Percentiles rank a stretch among this genome's conserved stretches.
phyloP scores from a whole-genome alignment of 2,888 invertebrate genomes.

The Ceraclea dissimilis region DNA sequence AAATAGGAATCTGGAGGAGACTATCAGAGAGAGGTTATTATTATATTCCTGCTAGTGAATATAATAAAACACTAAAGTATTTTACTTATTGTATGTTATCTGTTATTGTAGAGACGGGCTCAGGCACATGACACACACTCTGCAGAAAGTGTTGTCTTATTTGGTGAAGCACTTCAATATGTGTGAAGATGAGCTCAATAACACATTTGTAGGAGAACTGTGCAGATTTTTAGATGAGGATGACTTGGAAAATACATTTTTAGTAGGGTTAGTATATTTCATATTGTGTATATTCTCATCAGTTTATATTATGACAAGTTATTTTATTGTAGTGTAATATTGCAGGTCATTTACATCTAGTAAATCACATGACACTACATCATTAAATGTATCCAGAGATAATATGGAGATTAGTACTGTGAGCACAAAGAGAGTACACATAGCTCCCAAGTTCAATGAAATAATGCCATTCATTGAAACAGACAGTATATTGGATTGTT shows the following conservation, averaged over 20 bases:
- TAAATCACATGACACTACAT: conserved; percentile 30
- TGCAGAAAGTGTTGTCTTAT: conserved; percentile 60
- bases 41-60: background rate
- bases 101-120: conserved; percentile 55
- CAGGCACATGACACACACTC: conserved; percentile 55
- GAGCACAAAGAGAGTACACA: conserved; percentile 57
- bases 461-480: conserved; percentile 55
- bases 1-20: conserved; percentile 47
- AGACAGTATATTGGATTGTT: conserved; percentile 48
- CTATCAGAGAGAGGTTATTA: conserved; percentile 57
- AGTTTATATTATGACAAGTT: background rate
- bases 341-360: conserved; percentile 22
- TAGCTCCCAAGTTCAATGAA: conserved; percentile 60
- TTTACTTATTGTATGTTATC: background rate
- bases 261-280: conserved; percentile 14
- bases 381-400: conserved; percentile 20
- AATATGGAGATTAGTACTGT: conserved; percentile 31
- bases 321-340: background rate
- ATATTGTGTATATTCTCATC: background rate
- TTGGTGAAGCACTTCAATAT: conserved; percentile 65
- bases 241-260: conserved; percentile 23
- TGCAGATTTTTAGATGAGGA: conserved; percentile 27
- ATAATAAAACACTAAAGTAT: too few relatives aligned
- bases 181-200: conserved; percentile 74
- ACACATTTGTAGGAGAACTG: conserved; percentile 61